phyloP scores from a whole-genome alignment of 2,888 invertebrate genomes.

The Blastobasis lacticolella region DNA sequence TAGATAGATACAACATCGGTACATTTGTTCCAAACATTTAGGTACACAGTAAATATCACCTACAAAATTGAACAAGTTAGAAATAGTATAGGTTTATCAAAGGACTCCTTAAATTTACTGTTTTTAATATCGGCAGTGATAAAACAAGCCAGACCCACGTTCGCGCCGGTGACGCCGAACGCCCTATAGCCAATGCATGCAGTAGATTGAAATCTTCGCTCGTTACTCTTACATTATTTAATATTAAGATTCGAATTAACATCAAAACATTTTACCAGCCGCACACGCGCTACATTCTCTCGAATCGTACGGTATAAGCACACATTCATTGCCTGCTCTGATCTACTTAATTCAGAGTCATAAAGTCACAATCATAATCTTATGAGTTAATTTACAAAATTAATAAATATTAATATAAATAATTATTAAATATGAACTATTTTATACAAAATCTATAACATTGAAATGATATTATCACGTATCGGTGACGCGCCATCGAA shows the following conservation, averaged over 20 bases:
- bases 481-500: constrained; percentile 25
- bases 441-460: constrained; percentile 67
- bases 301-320: constrained; percentile 55
- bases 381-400: constrained; percentile 58
- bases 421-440: constrained; percentile 55
- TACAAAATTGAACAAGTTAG: constrained; percentile 74
- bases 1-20: constrained; percentile 47
- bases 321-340: constrained; percentile 36
- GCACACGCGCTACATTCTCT: constrained; percentile 56
- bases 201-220: constrained; percentile 18
- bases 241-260: constrained; percentile 41
- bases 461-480: constrained; percentile 64
- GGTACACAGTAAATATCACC: constrained; percentile 68
- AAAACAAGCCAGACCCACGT: constrained; percentile 52
- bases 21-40: constrained; percentile 65
- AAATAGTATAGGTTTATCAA: constrained; percentile 71
- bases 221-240: constrained; percentile 30
- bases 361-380: constrained; percentile 43
- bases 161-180: neutral
- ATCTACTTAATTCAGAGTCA: constrained; percentile 36
- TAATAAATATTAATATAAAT: constrained; percentile 62
- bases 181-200: neutral
- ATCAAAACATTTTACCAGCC: constrained; percentile 49
- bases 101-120: constrained; percentile 55
- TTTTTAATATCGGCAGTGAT: constrained; percentile 69